A percentile compares a stretch with the other conserved stretches of the same genome.
Evolutionary conservation across 1,140 invertebrate species (phyloP).

Genomic region (Diabrotica virgifera): DNA sequence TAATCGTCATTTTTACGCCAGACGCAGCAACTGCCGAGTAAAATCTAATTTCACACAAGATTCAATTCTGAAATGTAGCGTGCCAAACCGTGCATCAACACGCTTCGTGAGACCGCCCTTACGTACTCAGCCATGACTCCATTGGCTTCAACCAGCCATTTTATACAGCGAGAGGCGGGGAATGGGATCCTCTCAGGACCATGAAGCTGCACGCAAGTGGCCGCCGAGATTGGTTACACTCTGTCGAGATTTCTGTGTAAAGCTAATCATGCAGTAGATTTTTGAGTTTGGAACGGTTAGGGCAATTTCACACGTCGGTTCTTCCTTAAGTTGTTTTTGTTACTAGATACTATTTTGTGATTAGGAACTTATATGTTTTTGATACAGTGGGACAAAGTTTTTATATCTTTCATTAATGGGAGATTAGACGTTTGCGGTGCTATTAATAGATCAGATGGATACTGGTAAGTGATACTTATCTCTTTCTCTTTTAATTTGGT

Average conservation of each 20-base stretch:
- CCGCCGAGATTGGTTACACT: neutral
- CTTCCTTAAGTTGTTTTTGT: neutral
- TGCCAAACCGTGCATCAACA: neutral
- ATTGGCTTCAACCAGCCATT: conserved; percentile 1
- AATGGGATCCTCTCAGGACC: neutral
- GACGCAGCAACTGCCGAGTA: neutral
- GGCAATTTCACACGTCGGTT: neutral
- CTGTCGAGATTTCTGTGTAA: neutral
- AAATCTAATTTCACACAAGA: neutral
- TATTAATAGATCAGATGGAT: too few relatives aligned
- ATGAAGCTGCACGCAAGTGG: neutral
- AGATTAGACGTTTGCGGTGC: too few relatives aligned
- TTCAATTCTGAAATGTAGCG: neutral
- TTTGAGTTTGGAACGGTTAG: neutral
- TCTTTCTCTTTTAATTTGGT: too few relatives aligned
- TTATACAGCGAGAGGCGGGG: neutral
- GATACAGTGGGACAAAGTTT: neutral
- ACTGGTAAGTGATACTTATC: too few relatives aligned
- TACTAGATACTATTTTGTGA: neutral
- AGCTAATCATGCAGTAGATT: neutral
- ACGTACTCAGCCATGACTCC: neutral
- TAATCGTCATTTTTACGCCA: too few relatives aligned
- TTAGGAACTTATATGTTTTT: neutral
- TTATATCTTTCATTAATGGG: neutral
- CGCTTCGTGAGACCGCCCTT: neutral